Conservation (phyloP, 2,113 vertebrate genomes). For the Nansenia antarctica region DNA sequence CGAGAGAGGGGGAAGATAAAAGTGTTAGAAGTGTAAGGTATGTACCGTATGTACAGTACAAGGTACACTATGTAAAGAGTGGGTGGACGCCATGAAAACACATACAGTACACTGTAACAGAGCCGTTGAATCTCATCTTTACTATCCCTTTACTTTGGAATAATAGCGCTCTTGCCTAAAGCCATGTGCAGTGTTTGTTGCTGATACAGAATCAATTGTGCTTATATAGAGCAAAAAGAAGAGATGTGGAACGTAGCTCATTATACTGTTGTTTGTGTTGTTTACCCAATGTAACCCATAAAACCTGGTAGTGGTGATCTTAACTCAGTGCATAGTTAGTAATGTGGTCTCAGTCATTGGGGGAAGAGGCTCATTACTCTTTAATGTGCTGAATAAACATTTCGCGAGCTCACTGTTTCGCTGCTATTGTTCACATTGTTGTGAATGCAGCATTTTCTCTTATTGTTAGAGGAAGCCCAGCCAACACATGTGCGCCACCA, state of each 20-base stretch:
- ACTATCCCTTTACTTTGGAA: neutral
- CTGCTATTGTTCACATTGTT: conserved; percentile 74
- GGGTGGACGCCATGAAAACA: neutral
- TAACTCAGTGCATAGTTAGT: conserved; percentile 64
- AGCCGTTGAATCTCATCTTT: neutral
- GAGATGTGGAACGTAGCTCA: conserved; percentile 67
- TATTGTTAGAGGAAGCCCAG: conserved; percentile 44
- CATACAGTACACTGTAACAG: neutral
- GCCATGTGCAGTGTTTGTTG: conserved; percentile 50
- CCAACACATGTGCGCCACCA: conserved; percentile 43
- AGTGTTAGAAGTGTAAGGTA: too few relatives aligned
- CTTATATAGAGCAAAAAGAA: conserved; percentile 67
- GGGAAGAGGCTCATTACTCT: conserved; percentile 71
- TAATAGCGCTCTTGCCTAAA: conserved; percentile 51
- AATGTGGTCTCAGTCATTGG: conserved; percentile 69
- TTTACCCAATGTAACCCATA: conserved; percentile 73
- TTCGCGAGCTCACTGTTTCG: conserved; percentile 53
- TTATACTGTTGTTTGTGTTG: conserved; percentile 73
- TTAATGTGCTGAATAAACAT: conserved; percentile 81
- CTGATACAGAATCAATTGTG: conserved; percentile 60
- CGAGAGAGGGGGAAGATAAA: too few relatives aligned
- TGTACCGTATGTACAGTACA: too few relatives aligned
- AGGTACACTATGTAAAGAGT: too few relatives aligned
- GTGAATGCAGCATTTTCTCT: conserved; percentile 72
- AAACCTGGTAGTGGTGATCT: conserved; percentile 59